Conservation (phyloP, 2,113 vertebrate species). For the Mustela nigripes region DNA sequence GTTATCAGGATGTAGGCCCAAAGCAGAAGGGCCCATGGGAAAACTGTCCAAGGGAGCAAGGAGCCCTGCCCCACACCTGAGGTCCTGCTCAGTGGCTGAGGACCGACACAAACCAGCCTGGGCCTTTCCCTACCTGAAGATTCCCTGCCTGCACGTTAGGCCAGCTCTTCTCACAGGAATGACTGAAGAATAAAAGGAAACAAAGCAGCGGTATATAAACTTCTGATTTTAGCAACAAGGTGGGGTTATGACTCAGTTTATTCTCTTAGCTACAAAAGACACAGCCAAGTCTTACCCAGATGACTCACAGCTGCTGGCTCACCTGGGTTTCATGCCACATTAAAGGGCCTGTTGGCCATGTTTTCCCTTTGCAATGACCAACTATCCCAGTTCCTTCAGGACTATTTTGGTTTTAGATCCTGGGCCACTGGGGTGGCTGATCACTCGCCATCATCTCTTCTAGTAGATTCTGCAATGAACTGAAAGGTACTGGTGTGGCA, state of each 20-base stretch:
- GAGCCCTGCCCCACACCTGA: neutral
- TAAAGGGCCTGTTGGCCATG: neutral
- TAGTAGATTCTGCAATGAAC: neutral
- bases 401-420: neutral
- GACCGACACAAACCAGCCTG: accelerated
- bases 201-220: neutral
- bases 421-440: neutral
- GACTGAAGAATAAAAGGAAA: neutral
- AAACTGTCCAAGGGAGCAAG: neutral
- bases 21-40: neutral
- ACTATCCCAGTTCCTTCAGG: neutral
- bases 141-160: neutral
- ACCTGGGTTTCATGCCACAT: neutral
- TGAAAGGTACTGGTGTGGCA: neutral
- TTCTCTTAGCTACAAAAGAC: neutral
- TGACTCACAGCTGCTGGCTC: neutral
- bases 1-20: neutral
- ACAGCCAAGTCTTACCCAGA: accelerated
- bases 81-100: neutral
- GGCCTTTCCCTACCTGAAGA: neutral
- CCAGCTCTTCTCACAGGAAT: neutral
- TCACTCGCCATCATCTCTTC: too few relatives aligned
- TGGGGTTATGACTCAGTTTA: neutral
- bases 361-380: too few relatives aligned
- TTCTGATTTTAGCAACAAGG: neutral